Evolutionary conservation across 2,797 vertebrate species (phyloP).

Genomic region (Gobio occitaniae): DNA sequence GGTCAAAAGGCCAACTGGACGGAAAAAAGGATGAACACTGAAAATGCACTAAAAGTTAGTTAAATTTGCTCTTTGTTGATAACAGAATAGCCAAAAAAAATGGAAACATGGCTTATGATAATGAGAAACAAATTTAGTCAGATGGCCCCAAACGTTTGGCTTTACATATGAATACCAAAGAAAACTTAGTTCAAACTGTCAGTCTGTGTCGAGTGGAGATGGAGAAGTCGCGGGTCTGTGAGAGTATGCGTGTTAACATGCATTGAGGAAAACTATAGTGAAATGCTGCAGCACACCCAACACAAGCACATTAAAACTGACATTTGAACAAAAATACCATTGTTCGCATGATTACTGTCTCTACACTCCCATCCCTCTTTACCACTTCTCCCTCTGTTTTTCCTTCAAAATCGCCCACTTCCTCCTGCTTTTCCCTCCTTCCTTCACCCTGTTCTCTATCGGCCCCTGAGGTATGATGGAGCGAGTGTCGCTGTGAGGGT

Average conservation of each 20-base stretch:
- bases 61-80: no score
- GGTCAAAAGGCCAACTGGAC: background rate
- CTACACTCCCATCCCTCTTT: slow-evolving; percentile 6
- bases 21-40: background rate
- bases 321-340: slow-evolving; percentile 54
- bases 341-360: slow-evolving; percentile 20
- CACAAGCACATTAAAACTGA: slow-evolving; percentile 52
- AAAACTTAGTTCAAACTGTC: background rate
- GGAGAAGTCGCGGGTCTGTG: background rate
- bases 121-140: background rate
- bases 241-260: slow-evolving; percentile 16
- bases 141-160: background rate
- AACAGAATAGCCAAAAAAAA: background rate
- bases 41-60: no score
- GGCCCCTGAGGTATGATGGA: slow-evolving; percentile 42
- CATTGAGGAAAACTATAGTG: slow-evolving; percentile 15
- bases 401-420: slow-evolving; percentile 13
- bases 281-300: slow-evolving; percentile 37
- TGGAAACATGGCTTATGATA: background rate
- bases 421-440: background rate
- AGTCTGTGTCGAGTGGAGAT: background rate
- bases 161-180: background rate
- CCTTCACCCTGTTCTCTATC: slow-evolving; percentile 15
- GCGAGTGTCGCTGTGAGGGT: slow-evolving; percentile 42
- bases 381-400: slow-evolving; percentile 23